phyloP scores from a whole-genome alignment of 2,888 invertebrate species.

The Andrena haemorrhoa region DNA sequence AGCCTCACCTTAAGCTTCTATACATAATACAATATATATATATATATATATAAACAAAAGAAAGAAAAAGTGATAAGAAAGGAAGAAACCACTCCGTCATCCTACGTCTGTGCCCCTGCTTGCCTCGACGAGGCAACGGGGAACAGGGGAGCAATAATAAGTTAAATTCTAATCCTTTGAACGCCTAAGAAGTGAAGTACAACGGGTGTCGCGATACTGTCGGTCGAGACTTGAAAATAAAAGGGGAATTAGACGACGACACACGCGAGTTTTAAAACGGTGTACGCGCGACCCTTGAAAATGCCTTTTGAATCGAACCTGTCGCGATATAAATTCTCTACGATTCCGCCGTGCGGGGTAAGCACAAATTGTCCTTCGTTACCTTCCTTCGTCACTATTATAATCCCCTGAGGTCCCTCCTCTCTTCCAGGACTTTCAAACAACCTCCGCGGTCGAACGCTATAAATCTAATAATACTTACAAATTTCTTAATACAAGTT shows the following conservation, averaged over 20 bases:
- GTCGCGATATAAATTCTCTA: constrained; percentile 20
- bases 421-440: neutral
- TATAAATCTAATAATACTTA: constrained; percentile 53
- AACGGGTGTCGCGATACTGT: constrained; percentile 41
- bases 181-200: constrained; percentile 51
- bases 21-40: constrained; percentile 12
- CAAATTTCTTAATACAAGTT: constrained; percentile 26
- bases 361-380: constrained; percentile 21
- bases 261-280: constrained; percentile 22
- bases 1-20: constrained; percentile 54
- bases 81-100: constrained; percentile 46
- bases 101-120: neutral
- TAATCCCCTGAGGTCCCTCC: constrained; percentile 29
- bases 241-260: constrained; percentile 13
- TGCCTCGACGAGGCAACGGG: neutral
- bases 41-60: neutral
- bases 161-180: constrained; percentile 47
- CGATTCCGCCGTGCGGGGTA: constrained; percentile 20
- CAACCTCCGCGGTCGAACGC: neutral
- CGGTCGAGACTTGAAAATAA: constrained; percentile 31
- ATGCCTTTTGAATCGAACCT: constrained; percentile 30
- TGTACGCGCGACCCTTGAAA: constrained; percentile 37
- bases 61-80: constrained; percentile 24
- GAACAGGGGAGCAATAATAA: constrained; percentile 30
- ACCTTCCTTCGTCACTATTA: neutral